Percentiles rank a stretch among this genome's conserved stretches.
Conservation (phyloP, 1,140 invertebrate genomes). For the Hylaeus anthracinus region DNA sequence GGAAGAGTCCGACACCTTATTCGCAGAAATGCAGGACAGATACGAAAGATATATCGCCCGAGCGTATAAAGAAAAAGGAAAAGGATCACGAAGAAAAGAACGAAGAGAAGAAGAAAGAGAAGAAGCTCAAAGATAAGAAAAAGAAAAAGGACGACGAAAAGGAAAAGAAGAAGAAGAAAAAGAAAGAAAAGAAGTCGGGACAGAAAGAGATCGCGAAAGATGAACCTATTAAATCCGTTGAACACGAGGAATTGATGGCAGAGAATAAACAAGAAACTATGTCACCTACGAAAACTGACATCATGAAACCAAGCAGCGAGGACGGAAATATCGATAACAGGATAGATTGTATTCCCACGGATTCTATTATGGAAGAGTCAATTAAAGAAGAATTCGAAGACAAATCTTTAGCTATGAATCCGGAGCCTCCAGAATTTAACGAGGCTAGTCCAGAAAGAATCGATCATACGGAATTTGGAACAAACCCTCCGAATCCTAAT, state of each 20-base stretch:
- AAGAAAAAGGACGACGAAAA: constrained; percentile 80
- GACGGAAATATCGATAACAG: constrained; percentile 55
- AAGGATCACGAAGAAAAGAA: constrained; percentile 78
- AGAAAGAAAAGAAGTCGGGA: constrained; percentile 77
- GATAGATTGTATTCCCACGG: constrained; percentile 49
- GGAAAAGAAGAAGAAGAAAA: constrained; percentile 81
- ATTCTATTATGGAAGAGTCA: constrained; percentile 36
- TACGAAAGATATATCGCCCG: constrained; percentile 73
- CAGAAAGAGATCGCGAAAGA: constrained; percentile 78
- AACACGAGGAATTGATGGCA: constrained; percentile 52
- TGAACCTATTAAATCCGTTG: constrained; percentile 62
- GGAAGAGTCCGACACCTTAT: constrained; percentile 73
- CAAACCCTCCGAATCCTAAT: constrained; percentile 77
- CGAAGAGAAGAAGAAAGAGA: constrained; percentile 80
- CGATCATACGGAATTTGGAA: constrained; percentile 69
- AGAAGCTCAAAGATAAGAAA: constrained; percentile 82
- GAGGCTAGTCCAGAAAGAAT: constrained; percentile 57
- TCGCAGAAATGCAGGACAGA: constrained; percentile 67
- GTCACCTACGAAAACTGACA: constrained; percentile 44
- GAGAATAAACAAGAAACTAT: constrained; percentile 48
- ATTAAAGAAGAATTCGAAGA: constrained; percentile 73
- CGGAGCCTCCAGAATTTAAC: constrained; percentile 73
- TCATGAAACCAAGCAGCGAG: constrained; percentile 40
- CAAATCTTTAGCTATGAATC: constrained; percentile 77
- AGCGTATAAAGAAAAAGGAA: constrained; percentile 78